These are phyloP conservation scores for Diaprepes abbreviatus DNA, from an alignment of 2,888 invertebrate species.

Conservation along the genomic window DNA sequence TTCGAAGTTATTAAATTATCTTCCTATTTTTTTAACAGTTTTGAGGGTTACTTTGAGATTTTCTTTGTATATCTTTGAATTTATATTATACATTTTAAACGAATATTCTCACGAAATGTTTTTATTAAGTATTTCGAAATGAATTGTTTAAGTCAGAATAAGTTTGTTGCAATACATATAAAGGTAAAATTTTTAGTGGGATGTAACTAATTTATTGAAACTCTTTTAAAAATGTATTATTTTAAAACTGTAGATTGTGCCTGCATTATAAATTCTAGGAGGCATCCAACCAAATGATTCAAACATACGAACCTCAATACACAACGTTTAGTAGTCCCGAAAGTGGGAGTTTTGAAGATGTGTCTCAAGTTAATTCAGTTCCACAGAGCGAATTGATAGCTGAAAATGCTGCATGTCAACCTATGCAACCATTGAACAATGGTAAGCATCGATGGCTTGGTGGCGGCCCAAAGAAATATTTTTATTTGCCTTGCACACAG, in stretches of 20 bases:
- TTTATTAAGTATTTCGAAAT: no score
- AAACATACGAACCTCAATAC: constrained; percentile 64
- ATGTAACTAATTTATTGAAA: no score
- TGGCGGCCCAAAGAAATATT: constrained; percentile 14
- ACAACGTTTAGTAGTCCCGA: constrained; percentile 62
- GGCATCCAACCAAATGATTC: constrained; percentile 68
- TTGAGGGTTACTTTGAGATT: no score
- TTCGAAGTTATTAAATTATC: no score
- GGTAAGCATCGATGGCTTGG: constrained; percentile 62
- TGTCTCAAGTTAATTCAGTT: constrained; percentile 61
- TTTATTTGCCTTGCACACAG: no score
- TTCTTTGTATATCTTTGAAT: no score
- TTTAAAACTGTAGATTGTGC: constrained; percentile 4
- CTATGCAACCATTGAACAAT: constrained; percentile 53
- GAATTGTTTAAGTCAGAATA: no score
- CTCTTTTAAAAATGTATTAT: constrained; percentile 23
- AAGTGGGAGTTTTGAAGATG: constrained; percentile 63
- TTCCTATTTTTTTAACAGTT: no score
- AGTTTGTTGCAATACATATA: no score
- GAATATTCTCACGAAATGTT: no score
- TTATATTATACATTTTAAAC: no score
- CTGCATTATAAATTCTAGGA: constrained; percentile 63
- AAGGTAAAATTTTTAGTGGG: no score
- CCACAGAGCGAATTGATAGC: constrained; percentile 56
- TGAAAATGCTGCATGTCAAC: constrained; percentile 61